Evolutionary conservation across 2,888 invertebrate genomes (phyloP), one percentile per base, ranked within the genome.

Genomic region (Podabrus alpinus): DNA sequence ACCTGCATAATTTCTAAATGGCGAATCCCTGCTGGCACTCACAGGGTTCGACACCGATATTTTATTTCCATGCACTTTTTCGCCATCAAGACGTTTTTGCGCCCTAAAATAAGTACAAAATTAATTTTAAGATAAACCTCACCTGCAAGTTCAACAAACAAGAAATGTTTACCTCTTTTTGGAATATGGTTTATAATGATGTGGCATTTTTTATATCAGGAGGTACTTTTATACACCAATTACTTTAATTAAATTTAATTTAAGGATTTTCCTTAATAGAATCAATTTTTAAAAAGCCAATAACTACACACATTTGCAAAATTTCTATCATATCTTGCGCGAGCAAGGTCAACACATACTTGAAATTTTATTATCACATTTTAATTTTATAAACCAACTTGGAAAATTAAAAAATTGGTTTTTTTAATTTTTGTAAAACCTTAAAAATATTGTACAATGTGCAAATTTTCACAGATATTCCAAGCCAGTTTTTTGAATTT

Each of bases 61-160:
- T 88, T 93, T 94, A 77, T 91, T 91, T 13, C 95, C 95, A 87
- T 92, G 94, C 69, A 95, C 94, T 88, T 94, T 92, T 86, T 94
- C 94, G 75, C 94, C 94, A 83, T 95, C 93, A 92, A 96, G 94
- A 84, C 95, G 92, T 86, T 94, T 94, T 84, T 93, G 90, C 79
- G 95, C 95, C 88, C 95, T 95, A 77, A 80, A 77, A n/a, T n/a
- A 68, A 77, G 73, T 75, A 68, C 3, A 66, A 15, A 24, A 21
- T 66, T 2, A 25, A 10, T 45, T n/a, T 45, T 66, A 15, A 66
- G 16, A 25, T 4, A 4, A 66, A 25, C 9, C 16, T 15, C n/a
- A 17, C 25, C 11, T 25, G 13, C 15, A 15, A 2, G 10, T 66
- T 15, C 1, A 64, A 62, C 0, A 25, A 62, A 64, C 10, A 17